phyloP scores from a whole-genome alignment of 2,113 vertebrate species.

The Mugil cephalus region DNA sequence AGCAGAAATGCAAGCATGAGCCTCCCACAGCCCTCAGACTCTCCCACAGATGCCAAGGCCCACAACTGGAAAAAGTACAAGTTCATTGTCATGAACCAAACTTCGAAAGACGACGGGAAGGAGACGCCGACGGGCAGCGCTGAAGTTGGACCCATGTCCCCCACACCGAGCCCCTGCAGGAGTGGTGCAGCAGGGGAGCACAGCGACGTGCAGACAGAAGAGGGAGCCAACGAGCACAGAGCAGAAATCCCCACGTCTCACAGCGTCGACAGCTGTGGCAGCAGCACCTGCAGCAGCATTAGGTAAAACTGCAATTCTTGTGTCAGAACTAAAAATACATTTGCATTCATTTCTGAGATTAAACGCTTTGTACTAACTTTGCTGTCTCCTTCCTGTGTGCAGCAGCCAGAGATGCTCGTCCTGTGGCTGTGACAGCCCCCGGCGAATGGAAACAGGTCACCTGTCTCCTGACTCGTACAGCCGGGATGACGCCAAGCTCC shows the following conservation, averaged over 20 bases:
- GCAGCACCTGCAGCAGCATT: constrained; percentile 73
- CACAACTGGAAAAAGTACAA: constrained; percentile 99
- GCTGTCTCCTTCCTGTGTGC: constrained; percentile 65
- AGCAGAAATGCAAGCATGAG: constrained; percentile 90
- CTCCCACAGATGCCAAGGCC: constrained; percentile 88
- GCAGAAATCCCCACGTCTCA: constrained; percentile 76
- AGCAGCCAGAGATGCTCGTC: constrained; percentile 88
- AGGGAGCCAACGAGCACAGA: constrained; percentile 41
- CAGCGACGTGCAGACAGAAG: constrained; percentile 44
- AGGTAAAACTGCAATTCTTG: constrained; percentile 61
- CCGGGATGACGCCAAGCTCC: constrained; percentile 88
- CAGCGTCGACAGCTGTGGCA: constrained; percentile 82
- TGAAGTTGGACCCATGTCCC: constrained; percentile 73
- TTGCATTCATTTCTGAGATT: no score
- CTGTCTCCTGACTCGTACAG: constrained; percentile 88
- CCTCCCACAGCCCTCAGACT: constrained; percentile 83
- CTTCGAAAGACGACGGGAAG: constrained; percentile 83
- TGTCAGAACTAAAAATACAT: background rate
- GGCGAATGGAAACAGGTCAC: constrained; percentile 85
- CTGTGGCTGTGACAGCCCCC: constrained; percentile 90
- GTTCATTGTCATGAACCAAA: constrained; percentile 94
- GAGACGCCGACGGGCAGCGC: constrained; percentile 71
- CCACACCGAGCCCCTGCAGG: constrained; percentile 56
- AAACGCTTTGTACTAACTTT: background rate
- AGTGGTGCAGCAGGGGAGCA: constrained; percentile 6